These are phyloP conservation scores for Neosilurus mollespiculum DNA, from an alignment of 2,797 vertebrate genomes.

Conservation along the genomic window DNA sequence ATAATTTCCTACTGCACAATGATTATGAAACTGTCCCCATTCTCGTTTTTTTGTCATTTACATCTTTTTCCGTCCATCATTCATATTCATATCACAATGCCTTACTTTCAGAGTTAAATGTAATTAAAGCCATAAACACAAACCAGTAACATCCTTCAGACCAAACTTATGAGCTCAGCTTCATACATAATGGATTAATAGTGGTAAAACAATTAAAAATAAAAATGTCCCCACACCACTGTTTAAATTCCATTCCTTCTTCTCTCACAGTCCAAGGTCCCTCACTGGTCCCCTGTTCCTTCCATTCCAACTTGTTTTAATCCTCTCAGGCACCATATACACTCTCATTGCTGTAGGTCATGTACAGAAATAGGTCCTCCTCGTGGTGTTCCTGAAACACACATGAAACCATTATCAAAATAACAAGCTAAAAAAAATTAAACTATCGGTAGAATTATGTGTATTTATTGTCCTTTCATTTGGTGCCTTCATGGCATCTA, in stretches of 20 bases:
- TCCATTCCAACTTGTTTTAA: slow-evolving; percentile 32
- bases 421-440: not conserved
- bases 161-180: slow-evolving; percentile 49
- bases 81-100: not conserved
- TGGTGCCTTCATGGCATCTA: too few relatives aligned
- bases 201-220: slow-evolving; percentile 57
- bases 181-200: slow-evolving; percentile 63
- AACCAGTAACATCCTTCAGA: slow-evolving; percentile 45
- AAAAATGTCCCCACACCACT: slow-evolving; percentile 18
- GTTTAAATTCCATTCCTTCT: slow-evolving; percentile 35
- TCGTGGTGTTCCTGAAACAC: slow-evolving; percentile 89
- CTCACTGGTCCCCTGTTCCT: slow-evolving; percentile 17
- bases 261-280: not conserved
- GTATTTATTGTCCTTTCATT: too few relatives aligned
- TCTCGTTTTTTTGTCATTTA: slow-evolving; percentile 35
- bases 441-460: too few relatives aligned
- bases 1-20: slow-evolving; percentile 45
- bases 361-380: slow-evolving; percentile 95
- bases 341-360: slow-evolving; percentile 97
- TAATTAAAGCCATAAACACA: slow-evolving; percentile 45
- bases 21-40: slow-evolving; percentile 28
- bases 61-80: not conserved
- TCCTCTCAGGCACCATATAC: slow-evolving; percentile 90
- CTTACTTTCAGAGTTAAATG: slow-evolving; percentile 49
- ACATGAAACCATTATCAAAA: slow-evolving; percentile 14